phyloP scores from a whole-genome alignment of 2,797 vertebrate species.

The Mormyrops boulengeri region DNA sequence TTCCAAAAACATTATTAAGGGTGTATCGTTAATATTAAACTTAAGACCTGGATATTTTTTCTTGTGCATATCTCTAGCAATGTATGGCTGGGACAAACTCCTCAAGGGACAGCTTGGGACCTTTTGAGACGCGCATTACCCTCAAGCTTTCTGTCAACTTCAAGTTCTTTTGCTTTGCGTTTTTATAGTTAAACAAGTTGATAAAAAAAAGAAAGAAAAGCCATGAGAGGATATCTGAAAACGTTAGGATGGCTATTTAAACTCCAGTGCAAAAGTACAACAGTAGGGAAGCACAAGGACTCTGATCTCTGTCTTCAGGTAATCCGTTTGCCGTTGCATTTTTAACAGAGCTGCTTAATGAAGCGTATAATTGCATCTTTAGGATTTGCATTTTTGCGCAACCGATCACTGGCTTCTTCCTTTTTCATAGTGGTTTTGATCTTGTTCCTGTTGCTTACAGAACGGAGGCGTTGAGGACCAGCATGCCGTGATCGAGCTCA shows the following conservation, averaged over 20 bases:
- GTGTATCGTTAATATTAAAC: not conserved
- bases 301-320: conserved; percentile 68
- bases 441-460: conserved; percentile 37
- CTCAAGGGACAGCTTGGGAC: not conserved
- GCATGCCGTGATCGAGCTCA: conserved; percentile 61
- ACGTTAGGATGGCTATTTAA: conserved; percentile 51
- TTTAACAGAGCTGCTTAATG: not conserved
- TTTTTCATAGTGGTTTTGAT: not conserved
- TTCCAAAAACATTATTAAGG: not conserved
- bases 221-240: conserved; percentile 61
- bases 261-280: conserved; percentile 51
- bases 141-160: not conserved
- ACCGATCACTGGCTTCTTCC: not conserved
- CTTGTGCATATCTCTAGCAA: not conserved
- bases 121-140: not conserved
- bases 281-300: conserved; percentile 52
- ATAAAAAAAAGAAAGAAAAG: not conserved
- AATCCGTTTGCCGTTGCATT: conserved; percentile 6
- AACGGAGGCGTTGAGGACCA: conserved; percentile 57
- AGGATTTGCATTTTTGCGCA: not conserved
- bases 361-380: not conserved
- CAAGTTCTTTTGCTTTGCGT: not conserved
- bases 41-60: not conserved
- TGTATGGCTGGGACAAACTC: not conserved
- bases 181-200: conserved; percentile 4